Evolutionary conservation across 2,113 vertebrate species (phyloP), one percentile per base, ranked within the genome.

Genomic region (Pavo muticus): DNA sequence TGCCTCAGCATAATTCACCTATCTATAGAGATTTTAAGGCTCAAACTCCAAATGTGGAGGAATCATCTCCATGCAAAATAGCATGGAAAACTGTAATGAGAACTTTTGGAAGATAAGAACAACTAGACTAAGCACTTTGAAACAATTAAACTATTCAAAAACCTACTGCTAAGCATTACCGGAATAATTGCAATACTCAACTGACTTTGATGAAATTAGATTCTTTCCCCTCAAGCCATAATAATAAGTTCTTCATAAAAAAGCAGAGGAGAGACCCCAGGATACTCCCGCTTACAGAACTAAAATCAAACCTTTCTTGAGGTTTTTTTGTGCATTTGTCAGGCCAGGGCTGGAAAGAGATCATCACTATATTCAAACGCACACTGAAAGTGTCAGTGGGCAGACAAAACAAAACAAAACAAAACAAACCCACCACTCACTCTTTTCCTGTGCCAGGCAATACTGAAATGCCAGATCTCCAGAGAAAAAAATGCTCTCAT

Each of bases 131-230:
- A 83, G 24, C 25, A 52, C 9, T 57, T 67, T 61, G 35, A 70
- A 83, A 75, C 10, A 56, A 40, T 60, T 75, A 87, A 86, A 80
- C 21, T 59, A 44, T 67, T 60, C 29, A 65, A 80, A 75, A 79
- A 20, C 2, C 42, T 80, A 63, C 37, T 17, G 15, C 15, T 27
- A 75, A 78, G 67, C 40, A 27, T 65, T 47, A 80, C 37, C 6
- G 14, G 40, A 87, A 76, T 56, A 74, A 76, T 19, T 35, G 39
- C 17, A 32, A 65, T 61, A 65, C 15, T 79, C 45, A 56, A 14
- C 12, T 44, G 15, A 37, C 15, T 75, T 57, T 25, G 52, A 30
- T 83, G 82, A 83, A 89, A 74, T 50, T 32, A 79, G 50, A 67
- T 30, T 83, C 13, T 74, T 73, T 8, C 14, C 45, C 12, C n/a